Base-by-base conservation (phyloP, 2,888 invertebrate genomes). In the Magallana nippona region DNA sequence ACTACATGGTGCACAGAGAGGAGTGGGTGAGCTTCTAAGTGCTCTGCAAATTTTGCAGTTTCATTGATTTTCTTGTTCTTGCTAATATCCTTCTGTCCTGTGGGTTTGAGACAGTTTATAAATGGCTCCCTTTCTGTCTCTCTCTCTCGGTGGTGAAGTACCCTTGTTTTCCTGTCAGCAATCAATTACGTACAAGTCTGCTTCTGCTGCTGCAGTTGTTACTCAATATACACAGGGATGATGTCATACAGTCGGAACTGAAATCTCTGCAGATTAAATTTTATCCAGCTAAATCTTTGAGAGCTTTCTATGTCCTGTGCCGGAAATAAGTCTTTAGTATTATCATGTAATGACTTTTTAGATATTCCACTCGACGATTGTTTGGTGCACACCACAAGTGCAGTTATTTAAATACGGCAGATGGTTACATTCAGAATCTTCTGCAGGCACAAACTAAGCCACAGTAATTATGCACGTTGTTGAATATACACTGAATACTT, bases 141-240 rank as follows among this genome's bases (percentile, higher is more conserved):
- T 44, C 44, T 44, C 44, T 44, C 44, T 44, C 44, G 5, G 44
- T 5, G 22, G 27, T 71, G 71, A 11, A 71, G 71, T 11, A 27
- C 27, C 71, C 32, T 13, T 27, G 19, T 22, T 71, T 71, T 27
- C 15, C 71, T 71, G 71, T 13, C 32, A 32, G 11, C 32, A 32
- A 71, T 71, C 71, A 71, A 71, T 71, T 71, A 8, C 32, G 32
- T 27, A 71, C 60, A 3, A 60, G 17, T n/a, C n/a, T 60, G 60
- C 60, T 58, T 13, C 13, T 22, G 22, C 71, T 27, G 71, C 71
- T 27, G 22, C 27, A 11, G 22, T 71, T 15, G 44, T 44, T 44
- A 44, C 44, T 44, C 44, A 44, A 44, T 44, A 22, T 27, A 71
- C 27, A 22, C 71, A 71, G 19, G 22, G 10, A 71, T 71, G 13